Conservation (phyloP, 64 coral and sea anemone genomes). For the Montipora foliosa region DNA sequence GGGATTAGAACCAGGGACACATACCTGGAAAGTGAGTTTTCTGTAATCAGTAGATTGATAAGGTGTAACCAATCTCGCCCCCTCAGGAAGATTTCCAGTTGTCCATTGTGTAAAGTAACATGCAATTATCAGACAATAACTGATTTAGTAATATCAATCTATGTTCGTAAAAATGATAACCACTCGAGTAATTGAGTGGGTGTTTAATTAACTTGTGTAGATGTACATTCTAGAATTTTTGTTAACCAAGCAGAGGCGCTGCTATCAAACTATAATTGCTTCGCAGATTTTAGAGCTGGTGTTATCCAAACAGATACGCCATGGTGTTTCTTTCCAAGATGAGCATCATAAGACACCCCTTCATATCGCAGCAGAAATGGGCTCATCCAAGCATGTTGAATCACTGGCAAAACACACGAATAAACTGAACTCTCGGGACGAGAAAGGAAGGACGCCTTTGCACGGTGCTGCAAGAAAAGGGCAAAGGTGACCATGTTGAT, state of each 20-base stretch:
- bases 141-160: neutral
- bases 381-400: conserved; percentile 63
- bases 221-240: conserved; percentile 61
- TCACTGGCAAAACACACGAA: conserved; percentile 33
- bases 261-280: neutral
- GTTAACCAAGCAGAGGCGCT: conserved; percentile 66
- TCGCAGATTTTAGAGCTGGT: conserved; percentile 73
- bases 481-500: conserved; percentile 43
- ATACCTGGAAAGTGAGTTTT: too few relatives aligned
- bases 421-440: conserved; percentile 69
- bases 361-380: conserved; percentile 69
- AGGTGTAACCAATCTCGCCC: too few relatives aligned
- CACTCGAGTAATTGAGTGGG: neutral
- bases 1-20: too few relatives aligned
- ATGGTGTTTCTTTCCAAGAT: conserved; percentile 59
- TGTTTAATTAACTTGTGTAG: too few relatives aligned
- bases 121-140: neutral
- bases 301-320: conserved; percentile 67
- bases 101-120: neutral
- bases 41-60: too few relatives aligned
- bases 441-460: conserved; percentile 58
- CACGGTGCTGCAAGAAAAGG: conserved; percentile 80
- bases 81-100: neutral
- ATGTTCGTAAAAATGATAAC: neutral
- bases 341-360: conserved; percentile 83